Conservation (phyloP, 2,888 invertebrate genomes). For the Pocota personata region DNA sequence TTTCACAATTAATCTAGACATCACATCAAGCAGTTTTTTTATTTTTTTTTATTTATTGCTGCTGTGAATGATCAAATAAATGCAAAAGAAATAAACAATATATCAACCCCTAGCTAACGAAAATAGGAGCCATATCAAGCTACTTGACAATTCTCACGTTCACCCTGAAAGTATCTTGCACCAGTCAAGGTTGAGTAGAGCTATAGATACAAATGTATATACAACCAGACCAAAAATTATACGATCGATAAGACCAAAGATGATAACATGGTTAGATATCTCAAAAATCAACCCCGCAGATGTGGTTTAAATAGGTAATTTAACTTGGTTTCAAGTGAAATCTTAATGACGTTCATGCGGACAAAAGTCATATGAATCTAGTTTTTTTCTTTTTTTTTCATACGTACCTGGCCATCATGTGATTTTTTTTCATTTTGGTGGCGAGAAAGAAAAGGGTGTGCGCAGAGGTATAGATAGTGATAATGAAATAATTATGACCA, state of each 20-base stretch:
- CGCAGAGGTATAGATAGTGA: slow-evolving; percentile 2
- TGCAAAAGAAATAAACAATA: background rate
- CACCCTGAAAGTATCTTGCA: slow-evolving; percentile 32
- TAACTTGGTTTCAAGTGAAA: background rate
- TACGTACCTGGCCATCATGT: slow-evolving; percentile 7
- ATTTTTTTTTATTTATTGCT: background rate
- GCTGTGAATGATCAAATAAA: background rate
- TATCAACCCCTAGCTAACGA: background rate
- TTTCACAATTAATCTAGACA: slow-evolving; percentile 36
- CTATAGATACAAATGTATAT: background rate
- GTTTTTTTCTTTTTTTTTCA: background rate
- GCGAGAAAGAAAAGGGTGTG: background rate
- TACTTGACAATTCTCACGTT: slow-evolving; percentile 61
- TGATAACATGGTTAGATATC: slow-evolving; percentile 21
- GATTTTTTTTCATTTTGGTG: background rate
- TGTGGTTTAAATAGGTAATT: background rate
- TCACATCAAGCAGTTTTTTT: background rate
- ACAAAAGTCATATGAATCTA: background rate
- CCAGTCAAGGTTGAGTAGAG: background rate
- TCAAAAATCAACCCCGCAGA: background rate
- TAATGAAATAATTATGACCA: slow-evolving; percentile 11
- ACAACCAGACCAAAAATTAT: slow-evolving; percentile 6
- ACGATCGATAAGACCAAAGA: slow-evolving; percentile 1
- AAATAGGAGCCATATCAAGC: background rate
- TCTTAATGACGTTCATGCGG: background rate